These are phyloP conservation scores for Theretra japonica DNA, from an alignment of 2,888 invertebrate genomes.

Conservation along the genomic window DNA sequence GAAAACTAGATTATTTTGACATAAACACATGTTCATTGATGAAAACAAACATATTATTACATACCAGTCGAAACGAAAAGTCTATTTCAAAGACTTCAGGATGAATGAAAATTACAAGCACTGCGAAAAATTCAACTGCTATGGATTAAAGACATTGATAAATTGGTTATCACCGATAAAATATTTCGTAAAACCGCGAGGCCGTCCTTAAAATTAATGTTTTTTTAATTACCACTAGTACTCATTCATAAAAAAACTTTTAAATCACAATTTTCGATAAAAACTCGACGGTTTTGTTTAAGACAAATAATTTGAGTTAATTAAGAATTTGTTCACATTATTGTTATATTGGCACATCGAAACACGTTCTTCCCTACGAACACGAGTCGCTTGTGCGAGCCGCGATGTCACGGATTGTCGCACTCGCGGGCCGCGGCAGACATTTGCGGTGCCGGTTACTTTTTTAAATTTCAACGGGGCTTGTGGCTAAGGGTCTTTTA, in stretches of 20 bases:
- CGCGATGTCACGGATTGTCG: not conserved
- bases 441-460: not conserved
- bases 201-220: not conserved
- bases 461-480: not conserved
- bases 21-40: not conserved
- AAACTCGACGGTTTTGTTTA: not conserved
- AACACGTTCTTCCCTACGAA: not conserved
- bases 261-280: not conserved
- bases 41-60: not conserved
- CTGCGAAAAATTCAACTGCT: not conserved
- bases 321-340: not conserved
- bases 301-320: not conserved
- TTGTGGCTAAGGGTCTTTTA: not conserved
- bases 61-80: not conserved
- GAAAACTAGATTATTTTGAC: not conserved
- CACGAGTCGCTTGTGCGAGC: not conserved
- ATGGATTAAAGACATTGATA: slow-evolving; percentile 26
- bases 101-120: not conserved
- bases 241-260: not conserved
- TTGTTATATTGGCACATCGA: not conserved
- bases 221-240: not conserved
- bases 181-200: slow-evolving; percentile 26
- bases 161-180: slow-evolving; percentile 27
- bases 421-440: not conserved
- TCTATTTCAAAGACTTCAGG: not conserved